These are phyloP conservation scores for Augochlora pura DNA, from an alignment of 1,140 invertebrate species.

Conservation along the genomic window DNA sequence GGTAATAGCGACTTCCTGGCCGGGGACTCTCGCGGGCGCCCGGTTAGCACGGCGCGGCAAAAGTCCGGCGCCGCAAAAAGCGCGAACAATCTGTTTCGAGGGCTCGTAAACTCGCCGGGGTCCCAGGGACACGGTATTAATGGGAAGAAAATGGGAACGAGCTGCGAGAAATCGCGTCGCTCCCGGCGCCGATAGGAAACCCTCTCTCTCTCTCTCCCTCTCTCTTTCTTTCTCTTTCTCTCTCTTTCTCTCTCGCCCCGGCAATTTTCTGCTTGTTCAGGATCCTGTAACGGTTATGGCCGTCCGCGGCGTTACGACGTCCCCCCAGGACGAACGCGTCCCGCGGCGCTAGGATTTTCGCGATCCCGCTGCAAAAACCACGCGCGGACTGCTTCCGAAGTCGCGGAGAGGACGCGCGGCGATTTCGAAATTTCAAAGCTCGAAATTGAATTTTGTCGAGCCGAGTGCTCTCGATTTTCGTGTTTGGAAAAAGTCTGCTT, in stretches of 20 bases:
- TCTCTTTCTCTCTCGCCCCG: no score
- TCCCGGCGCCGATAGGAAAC: conserved; percentile 55
- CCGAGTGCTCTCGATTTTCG: no score
- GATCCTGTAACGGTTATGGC: conserved; percentile 52
- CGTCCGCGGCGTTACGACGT: conserved; percentile 25
- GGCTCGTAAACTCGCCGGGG: conserved; percentile 42
- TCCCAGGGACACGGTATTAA: conserved; percentile 45
- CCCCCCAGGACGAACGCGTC: neutral
- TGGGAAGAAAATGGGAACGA: conserved; percentile 56
- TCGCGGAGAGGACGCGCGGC: no score
- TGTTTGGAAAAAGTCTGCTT: no score
- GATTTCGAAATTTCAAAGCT: no score
- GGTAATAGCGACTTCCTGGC: conserved; percentile 54
- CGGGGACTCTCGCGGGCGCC: neutral
- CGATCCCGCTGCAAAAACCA: neutral
- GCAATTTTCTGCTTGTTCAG: conserved; percentile 49
- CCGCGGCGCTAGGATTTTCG: conserved; percentile 9
- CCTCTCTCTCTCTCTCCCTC: no score
- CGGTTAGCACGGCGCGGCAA: neutral
- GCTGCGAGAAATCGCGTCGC: conserved; percentile 59
- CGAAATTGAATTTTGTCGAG: no score
- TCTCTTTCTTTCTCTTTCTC: no score
- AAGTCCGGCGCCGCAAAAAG: conserved; percentile 36
- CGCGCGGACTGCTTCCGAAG: neutral
- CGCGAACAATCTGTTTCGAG: conserved; percentile 42